Evolutionary conservation across 2,113 vertebrate species (phyloP).

Genomic region (Emberiza fucata): DNA sequence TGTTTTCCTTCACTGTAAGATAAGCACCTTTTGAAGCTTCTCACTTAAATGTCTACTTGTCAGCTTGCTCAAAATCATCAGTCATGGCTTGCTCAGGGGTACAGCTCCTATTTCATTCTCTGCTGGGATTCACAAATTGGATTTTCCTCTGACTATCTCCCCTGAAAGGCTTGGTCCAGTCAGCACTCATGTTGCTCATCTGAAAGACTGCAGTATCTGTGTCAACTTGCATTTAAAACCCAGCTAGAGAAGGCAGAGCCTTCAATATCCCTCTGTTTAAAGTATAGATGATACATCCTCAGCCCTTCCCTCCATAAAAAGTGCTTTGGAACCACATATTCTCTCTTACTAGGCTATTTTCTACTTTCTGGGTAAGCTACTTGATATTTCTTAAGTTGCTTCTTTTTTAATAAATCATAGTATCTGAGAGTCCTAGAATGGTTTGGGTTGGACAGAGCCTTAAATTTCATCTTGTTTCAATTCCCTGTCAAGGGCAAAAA

Average conservation of each 20-base stretch:
- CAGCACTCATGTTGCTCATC: not conserved
- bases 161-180: not conserved
- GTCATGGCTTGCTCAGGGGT: not conserved
- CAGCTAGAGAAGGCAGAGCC: not conserved
- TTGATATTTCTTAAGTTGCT: not conserved
- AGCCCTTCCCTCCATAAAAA: not conserved
- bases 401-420: not conserved
- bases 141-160: not conserved
- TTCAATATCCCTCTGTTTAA: not conserved
- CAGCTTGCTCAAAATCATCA: not conserved
- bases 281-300: not conserved
- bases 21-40: not conserved
- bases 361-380: not conserved
- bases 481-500: not conserved
- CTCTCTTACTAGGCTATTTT: not conserved
- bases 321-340: not conserved
- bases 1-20: not conserved
- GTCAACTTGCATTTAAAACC: not conserved
- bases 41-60: not conserved
- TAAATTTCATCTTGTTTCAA: not conserved
- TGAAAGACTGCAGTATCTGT: fast-evolving
- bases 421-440: not conserved
- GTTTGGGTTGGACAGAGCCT: not conserved
- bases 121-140: not conserved
- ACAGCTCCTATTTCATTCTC: not conserved